These are phyloP conservation scores for Alentia gelatinosa DNA, from an alignment of 2,888 invertebrate genomes.

Conservation along the genomic window DNA sequence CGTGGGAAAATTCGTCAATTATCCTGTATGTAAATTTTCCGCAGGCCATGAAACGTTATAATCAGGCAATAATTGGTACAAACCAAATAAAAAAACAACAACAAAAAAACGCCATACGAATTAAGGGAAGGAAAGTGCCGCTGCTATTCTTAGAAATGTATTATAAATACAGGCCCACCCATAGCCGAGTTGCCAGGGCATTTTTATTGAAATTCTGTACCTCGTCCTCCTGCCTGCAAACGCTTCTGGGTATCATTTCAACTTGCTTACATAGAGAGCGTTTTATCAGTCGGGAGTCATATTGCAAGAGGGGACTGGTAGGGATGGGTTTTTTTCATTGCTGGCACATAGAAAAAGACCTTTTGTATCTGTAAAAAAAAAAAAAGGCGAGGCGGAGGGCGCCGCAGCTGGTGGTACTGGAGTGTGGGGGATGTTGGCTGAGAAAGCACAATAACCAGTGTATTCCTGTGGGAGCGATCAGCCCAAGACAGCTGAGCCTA, in stretches of 20 bases:
- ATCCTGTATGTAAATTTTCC: background rate
- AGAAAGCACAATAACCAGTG: background rate
- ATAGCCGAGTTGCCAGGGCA: background rate
- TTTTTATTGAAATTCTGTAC: background rate
- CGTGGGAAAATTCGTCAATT: background rate
- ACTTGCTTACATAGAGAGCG: background rate
- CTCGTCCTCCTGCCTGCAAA: background rate
- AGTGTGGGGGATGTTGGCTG: background rate
- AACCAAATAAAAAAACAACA: background rate
- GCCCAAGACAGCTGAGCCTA: background rate
- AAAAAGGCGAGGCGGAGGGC: background rate
- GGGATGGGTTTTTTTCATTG: background rate
- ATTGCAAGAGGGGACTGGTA: background rate
- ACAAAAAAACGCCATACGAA: background rate
- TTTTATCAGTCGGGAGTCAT: background rate
- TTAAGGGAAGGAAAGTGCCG: background rate
- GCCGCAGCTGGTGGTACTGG: background rate
- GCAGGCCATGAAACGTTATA: background rate
- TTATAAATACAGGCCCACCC: background rate
- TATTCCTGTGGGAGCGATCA: constrained; percentile 3
- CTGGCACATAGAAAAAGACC: background rate
- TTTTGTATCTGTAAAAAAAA: background rate
- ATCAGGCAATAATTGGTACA: background rate
- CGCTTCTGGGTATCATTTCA: background rate
- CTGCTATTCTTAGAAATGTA: background rate